These are phyloP conservation scores for Molossus alvarezi DNA, from an alignment of 2,797 vertebrate genomes.

Conservation along the genomic window DNA sequence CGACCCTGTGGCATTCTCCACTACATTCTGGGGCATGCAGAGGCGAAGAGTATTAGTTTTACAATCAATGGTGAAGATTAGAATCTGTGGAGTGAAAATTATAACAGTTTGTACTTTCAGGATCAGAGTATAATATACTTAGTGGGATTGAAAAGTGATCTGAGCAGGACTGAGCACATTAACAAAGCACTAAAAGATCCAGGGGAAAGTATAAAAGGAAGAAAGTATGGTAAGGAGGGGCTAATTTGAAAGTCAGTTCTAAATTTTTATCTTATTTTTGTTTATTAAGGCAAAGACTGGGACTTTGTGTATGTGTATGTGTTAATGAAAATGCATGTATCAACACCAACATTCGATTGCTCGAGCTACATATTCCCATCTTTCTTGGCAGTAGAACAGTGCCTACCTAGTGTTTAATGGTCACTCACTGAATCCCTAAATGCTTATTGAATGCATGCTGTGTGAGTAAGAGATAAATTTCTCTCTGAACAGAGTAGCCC, in stretches of 20 bases:
- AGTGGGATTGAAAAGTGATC: background rate
- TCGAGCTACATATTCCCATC: background rate
- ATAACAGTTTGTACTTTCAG: background rate
- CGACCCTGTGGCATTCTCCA: background rate
- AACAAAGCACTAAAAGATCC: background rate
- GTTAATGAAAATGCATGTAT: background rate
- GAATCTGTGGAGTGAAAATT: conserved; percentile 25
- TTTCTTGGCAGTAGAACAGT: background rate
- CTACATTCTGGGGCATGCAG: background rate
- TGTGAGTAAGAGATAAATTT: background rate
- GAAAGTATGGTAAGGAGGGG: background rate
- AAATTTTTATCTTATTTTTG: background rate
- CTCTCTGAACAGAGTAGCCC: background rate
- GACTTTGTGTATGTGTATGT: background rate
- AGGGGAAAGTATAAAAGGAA: background rate
- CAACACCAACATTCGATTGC: background rate
- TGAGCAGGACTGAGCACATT: background rate
- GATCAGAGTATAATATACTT: background rate
- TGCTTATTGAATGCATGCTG: background rate
- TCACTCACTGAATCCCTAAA: background rate
- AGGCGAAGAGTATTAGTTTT: background rate
- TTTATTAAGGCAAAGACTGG: background rate
- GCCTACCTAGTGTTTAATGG: background rate
- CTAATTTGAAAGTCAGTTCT: background rate
- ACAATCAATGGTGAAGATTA: background rate